A percentile compares a stretch with the other conserved stretches of the same genome.
Conservation (phyloP, 2,888 invertebrate genomes). For the Tipula confusa region DNA sequence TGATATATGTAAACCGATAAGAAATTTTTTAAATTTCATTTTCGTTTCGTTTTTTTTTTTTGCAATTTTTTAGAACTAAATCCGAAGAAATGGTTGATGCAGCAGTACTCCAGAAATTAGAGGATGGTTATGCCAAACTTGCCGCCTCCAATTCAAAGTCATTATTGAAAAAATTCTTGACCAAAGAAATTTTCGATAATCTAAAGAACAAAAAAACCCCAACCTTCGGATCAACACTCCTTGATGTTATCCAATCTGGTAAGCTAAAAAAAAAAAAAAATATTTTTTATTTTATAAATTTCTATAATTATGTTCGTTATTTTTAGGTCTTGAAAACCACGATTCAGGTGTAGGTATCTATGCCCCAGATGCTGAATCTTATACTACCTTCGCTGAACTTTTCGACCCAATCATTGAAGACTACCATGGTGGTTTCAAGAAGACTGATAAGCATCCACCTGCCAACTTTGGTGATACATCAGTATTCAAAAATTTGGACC, state of each 20-base stretch:
- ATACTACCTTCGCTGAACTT: constrained; percentile 84
- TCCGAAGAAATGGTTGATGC: constrained; percentile 85
- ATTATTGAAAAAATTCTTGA: constrained; percentile 91
- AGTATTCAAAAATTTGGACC: constrained; percentile 88
- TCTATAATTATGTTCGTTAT: background rate
- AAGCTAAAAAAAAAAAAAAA: background rate
- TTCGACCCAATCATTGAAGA: constrained; percentile 98
- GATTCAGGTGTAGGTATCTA: constrained; percentile 97
- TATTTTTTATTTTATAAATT: constrained; percentile 36
- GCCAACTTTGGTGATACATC: constrained; percentile 92
- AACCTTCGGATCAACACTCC: constrained; percentile 84
- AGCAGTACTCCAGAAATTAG: constrained; percentile 84
- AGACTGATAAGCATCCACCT: constrained; percentile 88
- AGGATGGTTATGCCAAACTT: constrained; percentile 84
- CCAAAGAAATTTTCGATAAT: constrained; percentile 84
- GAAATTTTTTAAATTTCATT: constrained; percentile 20
- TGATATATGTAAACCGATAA: background rate
- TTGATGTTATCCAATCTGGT: constrained; percentile 96
- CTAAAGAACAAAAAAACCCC: constrained; percentile 86
- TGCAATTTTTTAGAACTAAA: constrained; percentile 57
- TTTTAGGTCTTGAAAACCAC: constrained; percentile 70
- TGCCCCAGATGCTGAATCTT: constrained; percentile 94
- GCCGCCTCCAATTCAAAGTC: constrained; percentile 89
- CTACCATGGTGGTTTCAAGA: constrained; percentile 93
- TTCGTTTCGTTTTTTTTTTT: constrained; percentile 20